Evolutionary conservation across 2,888 invertebrate species (phyloP), one percentile per base, ranked within the genome.

Genomic region (Cartodere bifasciata): DNA sequence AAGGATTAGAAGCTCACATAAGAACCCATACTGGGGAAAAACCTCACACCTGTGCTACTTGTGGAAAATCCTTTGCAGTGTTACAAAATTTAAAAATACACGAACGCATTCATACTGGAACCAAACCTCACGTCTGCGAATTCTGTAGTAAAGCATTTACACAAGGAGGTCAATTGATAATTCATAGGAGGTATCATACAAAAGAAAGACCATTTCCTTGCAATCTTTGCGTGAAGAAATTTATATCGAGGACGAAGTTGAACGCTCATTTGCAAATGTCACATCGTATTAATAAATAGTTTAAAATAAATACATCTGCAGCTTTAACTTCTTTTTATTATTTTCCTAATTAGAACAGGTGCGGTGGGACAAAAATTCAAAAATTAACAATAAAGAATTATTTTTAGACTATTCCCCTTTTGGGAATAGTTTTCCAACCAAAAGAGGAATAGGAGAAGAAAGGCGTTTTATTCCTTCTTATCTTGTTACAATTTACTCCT

Each of bases 131-230:
- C 14, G 12, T 27, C 11, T 27, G 15, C 7, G 27, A 13, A 13
- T 12, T 7, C 10, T 23, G 24, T 11, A 11, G 24, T 7, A 23
- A 26, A 29, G 36, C 34, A 27, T 40, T 28, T 52, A 68, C 68
- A 24, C 65, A 72, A 37, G 64, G 64, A 39, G 67, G 64, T 31
- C 65, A 68, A 0, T 42, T 71, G 23, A 65, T 66, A 2, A 60
- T 65, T 2, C 71, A 71, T 43, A 56, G 59, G 22, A 50, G 70
- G 23, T 68, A 66, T 36, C 70, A 70, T 32, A 68, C 68, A 0
- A 68, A 70, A 4, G 67, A 70, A 37, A 58, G 58, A 30, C 55
- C 69, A n/a, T 67, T 61, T 42, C 64, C 63, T 31, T 74, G 72
- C 37, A 31, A 40, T 14, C 28, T 48, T 2, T 53, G 53, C 34